A percentile compares a stretch with the other conserved stretches of the same genome.
Conservation (phyloP, 2,113 vertebrate genomes). For the Pelusios castaneus region DNA sequence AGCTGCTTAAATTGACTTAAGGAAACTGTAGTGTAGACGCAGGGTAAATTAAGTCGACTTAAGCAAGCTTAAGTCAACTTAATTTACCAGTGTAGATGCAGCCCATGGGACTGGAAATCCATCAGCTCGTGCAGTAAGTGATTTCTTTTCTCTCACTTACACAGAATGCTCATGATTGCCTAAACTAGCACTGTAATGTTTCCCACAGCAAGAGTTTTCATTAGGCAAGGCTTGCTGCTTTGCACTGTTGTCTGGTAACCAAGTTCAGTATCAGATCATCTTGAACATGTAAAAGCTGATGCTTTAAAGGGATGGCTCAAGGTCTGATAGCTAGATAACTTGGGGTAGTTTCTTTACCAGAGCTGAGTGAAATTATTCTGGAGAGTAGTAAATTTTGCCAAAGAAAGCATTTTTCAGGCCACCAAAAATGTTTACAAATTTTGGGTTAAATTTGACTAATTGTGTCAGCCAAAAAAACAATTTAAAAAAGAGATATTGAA, state of each 20-base stretch:
- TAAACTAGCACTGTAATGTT: not conserved
- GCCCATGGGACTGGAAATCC: not conserved
- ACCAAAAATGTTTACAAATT: not conserved
- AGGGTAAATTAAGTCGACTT: no score
- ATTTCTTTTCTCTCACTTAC: not conserved
- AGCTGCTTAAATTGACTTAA: no score
- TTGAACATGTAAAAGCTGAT: not conserved
- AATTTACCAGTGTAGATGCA: no score
- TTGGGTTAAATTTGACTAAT: not conserved
- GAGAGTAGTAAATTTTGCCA: not conserved
- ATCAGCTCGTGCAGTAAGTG: not conserved
- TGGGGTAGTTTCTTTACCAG: not conserved
- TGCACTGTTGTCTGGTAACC: not conserved
- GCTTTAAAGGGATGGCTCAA: not conserved
- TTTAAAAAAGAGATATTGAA: no score
- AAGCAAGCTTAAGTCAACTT: no score
- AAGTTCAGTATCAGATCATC: not conserved
- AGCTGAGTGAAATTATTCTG: not conserved
- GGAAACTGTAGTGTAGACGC: no score
- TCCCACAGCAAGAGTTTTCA: not conserved
- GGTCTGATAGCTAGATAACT: not conserved
- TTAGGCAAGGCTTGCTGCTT: not conserved
- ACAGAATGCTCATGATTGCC: not conserved
- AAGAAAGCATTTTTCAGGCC: not conserved
- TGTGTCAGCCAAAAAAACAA: not conserved